Percentiles rank a stretch among this genome's conserved stretches.
Conservation (phyloP, 1,140 invertebrate species). For the Macrosteles quadrilineatus region DNA sequence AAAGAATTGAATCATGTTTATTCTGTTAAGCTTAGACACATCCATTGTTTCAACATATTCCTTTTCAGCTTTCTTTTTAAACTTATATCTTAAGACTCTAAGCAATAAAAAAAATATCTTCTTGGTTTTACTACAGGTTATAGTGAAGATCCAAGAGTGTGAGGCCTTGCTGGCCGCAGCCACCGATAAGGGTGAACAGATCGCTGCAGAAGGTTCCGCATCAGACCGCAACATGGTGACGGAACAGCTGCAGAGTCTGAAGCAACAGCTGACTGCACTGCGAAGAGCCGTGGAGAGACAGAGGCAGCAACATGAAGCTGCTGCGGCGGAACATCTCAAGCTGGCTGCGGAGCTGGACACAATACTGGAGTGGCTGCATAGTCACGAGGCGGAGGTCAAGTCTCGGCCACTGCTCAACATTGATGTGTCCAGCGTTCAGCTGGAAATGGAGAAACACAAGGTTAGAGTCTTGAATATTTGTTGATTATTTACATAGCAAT, state of each 20-base stretch:
- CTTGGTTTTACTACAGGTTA: conserved; percentile 54
- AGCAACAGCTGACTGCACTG: conserved; percentile 66
- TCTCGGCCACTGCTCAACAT: conserved; percentile 79
- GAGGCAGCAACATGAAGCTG: conserved; percentile 80
- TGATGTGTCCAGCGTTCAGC: conserved; percentile 75
- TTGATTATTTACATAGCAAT: conserved; percentile 16
- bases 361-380: conserved; percentile 80
- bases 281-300: conserved; percentile 81
- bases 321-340: conserved; percentile 84
- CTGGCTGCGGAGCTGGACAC: conserved; percentile 76
- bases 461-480: conserved; percentile 47
- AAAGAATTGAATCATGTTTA: too few relatives aligned
- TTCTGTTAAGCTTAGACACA: too few relatives aligned
- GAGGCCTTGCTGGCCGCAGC: conserved; percentile 84
- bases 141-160: conserved; percentile 81
- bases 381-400: conserved; percentile 79
- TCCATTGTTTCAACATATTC: too few relatives aligned
- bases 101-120: too few relatives aligned
- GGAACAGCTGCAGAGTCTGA: conserved; percentile 81
- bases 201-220: conserved; percentile 82
- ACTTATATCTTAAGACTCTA: too few relatives aligned
- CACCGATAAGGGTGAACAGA: conserved; percentile 88
- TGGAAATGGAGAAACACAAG: conserved; percentile 78
- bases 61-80: too few relatives aligned
- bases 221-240: conserved; percentile 85